Percentiles rank a stretch among this genome's conserved stretches.
Evolutionary conservation across 2,113 vertebrate species (phyloP).

Genomic region (Pluvialis apricaria): DNA sequence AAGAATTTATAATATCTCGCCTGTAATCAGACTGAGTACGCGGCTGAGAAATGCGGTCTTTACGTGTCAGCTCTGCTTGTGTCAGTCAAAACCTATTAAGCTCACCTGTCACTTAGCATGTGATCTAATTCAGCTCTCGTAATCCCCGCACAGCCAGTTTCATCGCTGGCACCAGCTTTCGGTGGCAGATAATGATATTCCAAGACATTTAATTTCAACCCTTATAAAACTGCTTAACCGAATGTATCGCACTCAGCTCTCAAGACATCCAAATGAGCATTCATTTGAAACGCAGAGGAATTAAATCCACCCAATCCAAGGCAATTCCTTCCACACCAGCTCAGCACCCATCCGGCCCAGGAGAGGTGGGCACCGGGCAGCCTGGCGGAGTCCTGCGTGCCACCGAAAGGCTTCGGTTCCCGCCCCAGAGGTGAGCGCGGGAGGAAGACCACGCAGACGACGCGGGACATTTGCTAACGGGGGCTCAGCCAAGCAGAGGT

Average conservation of each 20-base stretch:
- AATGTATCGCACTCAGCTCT: background rate
- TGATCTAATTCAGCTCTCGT: background rate
- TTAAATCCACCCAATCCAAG: background rate
- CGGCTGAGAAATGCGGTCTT: background rate
- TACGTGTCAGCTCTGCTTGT: background rate
- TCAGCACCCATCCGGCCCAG: rapidly evolving
- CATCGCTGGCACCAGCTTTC: background rate
- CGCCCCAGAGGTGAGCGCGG: rapidly evolving
- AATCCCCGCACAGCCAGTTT: background rate
- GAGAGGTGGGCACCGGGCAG: too few species aligned
- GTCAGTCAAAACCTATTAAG: background rate
- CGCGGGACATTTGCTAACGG: rapidly evolving
- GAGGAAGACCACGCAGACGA: rapidly evolving
- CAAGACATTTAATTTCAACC: background rate
- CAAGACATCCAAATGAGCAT: background rate
- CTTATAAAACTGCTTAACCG: background rate
- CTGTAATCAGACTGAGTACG: background rate
- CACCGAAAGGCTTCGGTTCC: rapidly evolving
- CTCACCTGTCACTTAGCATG: background rate
- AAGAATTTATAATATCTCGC: background rate
- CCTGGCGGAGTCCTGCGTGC: rapidly evolving
- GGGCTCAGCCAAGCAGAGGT: too few species aligned
- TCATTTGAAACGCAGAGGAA: background rate
- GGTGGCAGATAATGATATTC: background rate
- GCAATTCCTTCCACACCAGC: background rate